Evolutionary conservation across 2,113 vertebrate species (phyloP).

Genomic region (Rhipidura dahli): DNA sequence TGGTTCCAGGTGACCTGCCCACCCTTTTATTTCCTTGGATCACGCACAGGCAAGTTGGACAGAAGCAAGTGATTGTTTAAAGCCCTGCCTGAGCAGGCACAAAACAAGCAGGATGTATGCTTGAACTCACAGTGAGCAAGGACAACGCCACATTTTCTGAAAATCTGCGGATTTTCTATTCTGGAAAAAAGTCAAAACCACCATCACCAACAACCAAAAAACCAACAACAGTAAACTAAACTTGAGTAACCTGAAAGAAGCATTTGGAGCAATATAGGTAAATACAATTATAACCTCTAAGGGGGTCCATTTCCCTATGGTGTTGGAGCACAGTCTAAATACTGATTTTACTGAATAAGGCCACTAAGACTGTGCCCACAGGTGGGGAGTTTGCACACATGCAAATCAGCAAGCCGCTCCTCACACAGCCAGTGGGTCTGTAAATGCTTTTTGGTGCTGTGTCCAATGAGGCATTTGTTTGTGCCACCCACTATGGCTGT

Average conservation of each 20-base stretch:
- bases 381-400: neutral
- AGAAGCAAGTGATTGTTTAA: neutral
- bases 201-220: neutral
- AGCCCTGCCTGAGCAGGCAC: neutral
- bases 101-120: neutral
- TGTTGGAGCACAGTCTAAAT: neutral
- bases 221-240: neutral
- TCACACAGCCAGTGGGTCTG: neutral
- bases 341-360: neutral
- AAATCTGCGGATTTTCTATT: neutral
- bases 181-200: neutral
- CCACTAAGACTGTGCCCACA: neutral
- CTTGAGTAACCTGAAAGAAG: neutral
- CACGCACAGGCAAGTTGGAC: neutral
- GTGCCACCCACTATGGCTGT: rapidly evolving
- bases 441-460: neutral
- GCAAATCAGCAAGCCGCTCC: neutral
- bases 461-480: neutral
- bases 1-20: neutral
- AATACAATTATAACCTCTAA: neutral
- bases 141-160: neutral
- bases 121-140: neutral
- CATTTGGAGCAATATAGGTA: neutral
- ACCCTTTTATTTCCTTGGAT: neutral
- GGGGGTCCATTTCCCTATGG: neutral